These are phyloP conservation scores for Aphaenogaster rudis DNA, from an alignment of 1,140 invertebrate species.

Conservation along the genomic window DNA sequence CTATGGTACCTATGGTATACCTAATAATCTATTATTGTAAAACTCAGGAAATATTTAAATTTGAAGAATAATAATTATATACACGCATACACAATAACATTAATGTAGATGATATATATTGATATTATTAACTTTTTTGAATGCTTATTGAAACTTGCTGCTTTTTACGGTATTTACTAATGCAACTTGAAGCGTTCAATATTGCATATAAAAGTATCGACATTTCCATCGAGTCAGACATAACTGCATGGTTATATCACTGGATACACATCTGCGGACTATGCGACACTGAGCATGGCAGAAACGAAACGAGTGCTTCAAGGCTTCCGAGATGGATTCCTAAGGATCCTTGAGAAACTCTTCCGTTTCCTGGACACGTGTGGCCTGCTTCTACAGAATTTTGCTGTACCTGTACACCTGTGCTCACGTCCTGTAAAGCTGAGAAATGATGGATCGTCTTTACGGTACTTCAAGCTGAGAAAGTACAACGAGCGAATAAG, in stretches of 20 bases:
- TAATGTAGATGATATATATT: background rate
- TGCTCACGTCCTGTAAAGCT: conserved; percentile 51
- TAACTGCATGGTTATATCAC: conserved; percentile 21
- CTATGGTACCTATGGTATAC: background rate
- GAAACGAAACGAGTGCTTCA: conserved; percentile 46
- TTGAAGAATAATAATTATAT: background rate
- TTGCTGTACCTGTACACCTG: conserved; percentile 48
- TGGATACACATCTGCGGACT: conserved; percentile 7
- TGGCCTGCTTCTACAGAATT: conserved; percentile 37
- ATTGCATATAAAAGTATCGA: conserved; percentile 22
- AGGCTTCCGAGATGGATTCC: conserved; percentile 46
- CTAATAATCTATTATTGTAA: background rate
- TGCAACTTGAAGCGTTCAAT: conserved; percentile 16
- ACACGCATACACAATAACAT: background rate
- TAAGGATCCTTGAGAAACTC: conserved; percentile 52
- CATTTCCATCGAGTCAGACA: conserved; percentile 37
- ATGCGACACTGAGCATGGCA: conserved; percentile 15
- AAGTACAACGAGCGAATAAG: conserved; percentile 54
- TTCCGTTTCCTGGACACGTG: conserved; percentile 61
- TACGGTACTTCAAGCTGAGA: conserved; percentile 44
- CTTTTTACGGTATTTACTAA: conserved; percentile 1
- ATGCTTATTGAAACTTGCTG: background rate
- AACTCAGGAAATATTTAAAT: background rate
- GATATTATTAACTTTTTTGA: background rate
- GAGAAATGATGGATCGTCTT: conserved; percentile 56